Base-by-base conservation (phyloP, 2,888 invertebrate species). In the Oxytorus armatus region DNA sequence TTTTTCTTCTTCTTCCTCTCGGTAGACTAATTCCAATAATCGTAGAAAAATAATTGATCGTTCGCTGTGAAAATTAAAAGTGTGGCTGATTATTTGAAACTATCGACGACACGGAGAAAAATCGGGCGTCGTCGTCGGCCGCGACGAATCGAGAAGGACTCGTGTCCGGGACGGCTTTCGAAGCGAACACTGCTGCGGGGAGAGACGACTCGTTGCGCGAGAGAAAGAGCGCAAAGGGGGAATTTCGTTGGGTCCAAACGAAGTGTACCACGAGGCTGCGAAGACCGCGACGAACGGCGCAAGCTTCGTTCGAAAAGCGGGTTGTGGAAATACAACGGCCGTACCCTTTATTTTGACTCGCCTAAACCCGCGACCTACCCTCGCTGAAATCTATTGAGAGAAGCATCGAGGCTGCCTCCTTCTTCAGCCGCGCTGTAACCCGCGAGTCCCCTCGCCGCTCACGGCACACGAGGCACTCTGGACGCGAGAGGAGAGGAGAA, bases 101-200 rank as follows among this genome's bases (percentile, higher is more conserved):
- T n/a, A n/a, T n/a, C n/a, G n/a, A n/a, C n/a, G 23, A 23, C 33
- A 47, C 33, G 5, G 39, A 23, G n/a, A 47, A 70, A 36, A 47
- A 61, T 44, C 51, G 68, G 25, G 68, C 68, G 74, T 68, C 69
- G 42, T 69, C 69, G 69, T n/a, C n/a, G n/a, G n/a, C n/a, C n/a
- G n/a, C n/a, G n/a, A n/a, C n/a, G n/a, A n/a, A n/a, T 82, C 86
- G 66, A 47, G 85, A 87, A 88, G 89, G 90, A 89, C 90, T 86
- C 89, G 89, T 89, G 89, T 88, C 88, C 89, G 87, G 90, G 89
- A 90, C 89, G 95, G 94, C 92, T 94, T 95, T n/a, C 90, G 89
- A 88, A 88, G 86, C 88, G 89, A 89, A 87, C 88, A 89, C 89
- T 89, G 86, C 29, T 77, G 74, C 49, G 78, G 47, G 84, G 78